Conservation (phyloP, 2,797 vertebrate species). For the Cuculus canorus region DNA sequence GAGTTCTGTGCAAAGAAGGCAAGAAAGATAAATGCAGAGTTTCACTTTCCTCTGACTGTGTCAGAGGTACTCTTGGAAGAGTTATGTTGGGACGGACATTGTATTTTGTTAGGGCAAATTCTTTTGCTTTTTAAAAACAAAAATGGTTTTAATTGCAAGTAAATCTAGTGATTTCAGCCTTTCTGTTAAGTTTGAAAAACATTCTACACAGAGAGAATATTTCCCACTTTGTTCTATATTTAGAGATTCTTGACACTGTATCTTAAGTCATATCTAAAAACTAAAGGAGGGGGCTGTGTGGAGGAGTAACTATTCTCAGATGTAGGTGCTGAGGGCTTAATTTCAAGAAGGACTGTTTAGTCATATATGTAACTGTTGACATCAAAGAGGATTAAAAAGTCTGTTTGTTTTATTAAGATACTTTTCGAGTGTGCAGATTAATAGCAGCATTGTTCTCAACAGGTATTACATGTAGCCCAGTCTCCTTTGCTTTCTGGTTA, state of each 20-base stretch:
- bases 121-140: background rate
- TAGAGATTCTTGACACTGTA: background rate
- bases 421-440: background rate
- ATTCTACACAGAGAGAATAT: background rate
- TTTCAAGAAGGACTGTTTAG: background rate
- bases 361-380: background rate
- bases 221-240: background rate
- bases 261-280: background rate
- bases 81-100: background rate
- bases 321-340: background rate
- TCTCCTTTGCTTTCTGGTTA: background rate
- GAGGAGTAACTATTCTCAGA: background rate
- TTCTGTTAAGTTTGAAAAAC: background rate
- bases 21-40: background rate
- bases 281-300: background rate
- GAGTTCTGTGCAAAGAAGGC: background rate
- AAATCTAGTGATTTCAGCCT: background rate
- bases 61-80: background rate
- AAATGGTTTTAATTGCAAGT: background rate
- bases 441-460: background rate
- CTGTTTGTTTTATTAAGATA: too few relatives aligned
- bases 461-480: background rate
- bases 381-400: background rate
- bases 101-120: background rate
- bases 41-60: background rate